Conservation (phyloP, 53 echinoderm and acorn worm species). For the Zoroaster sp. region DNA sequence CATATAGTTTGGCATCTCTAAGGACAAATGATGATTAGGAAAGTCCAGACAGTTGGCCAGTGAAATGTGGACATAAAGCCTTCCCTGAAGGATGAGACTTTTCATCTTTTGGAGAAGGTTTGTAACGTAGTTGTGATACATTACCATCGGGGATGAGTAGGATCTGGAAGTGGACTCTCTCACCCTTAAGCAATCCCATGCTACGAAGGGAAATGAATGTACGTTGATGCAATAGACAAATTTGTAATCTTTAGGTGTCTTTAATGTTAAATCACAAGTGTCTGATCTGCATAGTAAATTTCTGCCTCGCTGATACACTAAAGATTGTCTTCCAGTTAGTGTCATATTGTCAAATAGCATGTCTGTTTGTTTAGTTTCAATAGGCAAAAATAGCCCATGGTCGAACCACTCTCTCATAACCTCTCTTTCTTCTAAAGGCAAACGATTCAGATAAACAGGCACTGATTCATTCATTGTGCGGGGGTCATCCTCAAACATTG, state of each 20-base stretch:
- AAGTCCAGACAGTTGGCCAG: background rate
- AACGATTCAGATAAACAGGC: no score
- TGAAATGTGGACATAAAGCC: background rate
- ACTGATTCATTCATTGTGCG: no score
- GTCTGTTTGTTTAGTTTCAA: no score
- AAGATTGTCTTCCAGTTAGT: no score
- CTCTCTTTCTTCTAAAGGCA: no score
- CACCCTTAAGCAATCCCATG: constrained; percentile 42
- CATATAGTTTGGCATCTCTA: constrained; percentile 2
- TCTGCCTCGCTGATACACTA: background rate
- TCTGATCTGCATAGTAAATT: background rate
- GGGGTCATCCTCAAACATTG: no score
- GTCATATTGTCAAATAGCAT: no score
- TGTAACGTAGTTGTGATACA: constrained; percentile 38
- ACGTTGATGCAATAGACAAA: constrained; percentile 25
- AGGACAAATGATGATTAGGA: background rate
- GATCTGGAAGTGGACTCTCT: background rate
- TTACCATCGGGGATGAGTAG: constrained; percentile 23
- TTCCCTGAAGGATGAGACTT: background rate
- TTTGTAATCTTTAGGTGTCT: background rate
- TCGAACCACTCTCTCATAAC: no score
- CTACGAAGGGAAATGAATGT: constrained; percentile 15
- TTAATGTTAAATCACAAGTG: no score
- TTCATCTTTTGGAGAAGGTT: constrained; percentile 8
- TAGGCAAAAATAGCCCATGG: no score